Percentiles rank a stretch among this genome's conserved stretches.
phyloP scores from a whole-genome alignment of 1,140 invertebrate genomes.

The Hyles vespertilio region DNA sequence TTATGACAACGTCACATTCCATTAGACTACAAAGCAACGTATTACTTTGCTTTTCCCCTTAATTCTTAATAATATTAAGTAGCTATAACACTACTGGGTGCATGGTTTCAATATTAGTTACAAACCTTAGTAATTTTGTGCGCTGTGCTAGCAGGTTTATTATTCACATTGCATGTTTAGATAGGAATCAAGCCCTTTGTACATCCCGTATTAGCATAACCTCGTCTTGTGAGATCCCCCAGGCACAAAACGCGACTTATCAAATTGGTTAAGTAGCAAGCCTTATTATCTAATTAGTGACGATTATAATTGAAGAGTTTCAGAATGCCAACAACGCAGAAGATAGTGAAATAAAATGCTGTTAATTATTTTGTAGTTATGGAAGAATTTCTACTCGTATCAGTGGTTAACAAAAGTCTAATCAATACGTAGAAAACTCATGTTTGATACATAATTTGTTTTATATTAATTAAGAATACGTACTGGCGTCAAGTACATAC shows the following conservation, averaged over 20 bases:
- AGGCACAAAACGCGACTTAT: conserved; percentile 2
- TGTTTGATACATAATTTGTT: too few relatives aligned
- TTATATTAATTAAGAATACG: too few relatives aligned
- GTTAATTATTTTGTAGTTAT: neutral
- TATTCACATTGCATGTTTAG: conserved; percentile 16
- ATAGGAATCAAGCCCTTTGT: neutral
- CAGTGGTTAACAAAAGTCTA: neutral
- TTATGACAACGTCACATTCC: too few relatives aligned
- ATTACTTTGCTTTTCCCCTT: neutral
- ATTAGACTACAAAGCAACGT: too few relatives aligned
- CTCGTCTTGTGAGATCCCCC: neutral
- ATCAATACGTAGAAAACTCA: neutral
- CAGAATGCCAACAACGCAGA: conserved; percentile 7
- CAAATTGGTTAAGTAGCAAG: conserved; percentile 22
- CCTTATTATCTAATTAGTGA: conserved; percentile 32
- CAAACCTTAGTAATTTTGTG: conserved; percentile 20
- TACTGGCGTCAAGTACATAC: too few relatives aligned
- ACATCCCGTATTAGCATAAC: conserved; percentile 6
- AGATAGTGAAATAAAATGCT: neutral
- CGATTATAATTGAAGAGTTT: conserved; percentile 15
- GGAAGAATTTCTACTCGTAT: neutral
- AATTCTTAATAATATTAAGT: conserved; percentile 8
- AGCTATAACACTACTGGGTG: conserved; percentile 19
- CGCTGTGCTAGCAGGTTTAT: conserved; percentile 35
- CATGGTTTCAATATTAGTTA: conserved; percentile 46